phyloP scores from a whole-genome alignment of 1,140 invertebrate species.

The Musca domestica region DNA sequence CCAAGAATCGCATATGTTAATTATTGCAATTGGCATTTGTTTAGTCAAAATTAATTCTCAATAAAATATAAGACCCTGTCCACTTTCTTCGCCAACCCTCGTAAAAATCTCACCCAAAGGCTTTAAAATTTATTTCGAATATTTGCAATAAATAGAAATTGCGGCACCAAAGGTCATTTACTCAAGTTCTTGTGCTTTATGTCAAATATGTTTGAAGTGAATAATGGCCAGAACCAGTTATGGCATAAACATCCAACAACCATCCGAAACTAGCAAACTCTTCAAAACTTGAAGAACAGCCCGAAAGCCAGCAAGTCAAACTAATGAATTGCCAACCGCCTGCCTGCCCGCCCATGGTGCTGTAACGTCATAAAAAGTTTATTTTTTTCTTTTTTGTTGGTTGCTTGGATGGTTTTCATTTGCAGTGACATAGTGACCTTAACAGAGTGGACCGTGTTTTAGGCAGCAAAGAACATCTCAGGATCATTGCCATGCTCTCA shows the following conservation, averaged over 20 bases:
- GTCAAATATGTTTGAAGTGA: constrained; percentile 12
- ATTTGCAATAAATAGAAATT: background rate
- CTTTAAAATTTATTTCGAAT: too few relatives aligned
- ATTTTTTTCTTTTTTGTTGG: background rate
- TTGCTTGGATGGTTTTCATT: background rate
- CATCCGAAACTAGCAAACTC: too few relatives aligned
- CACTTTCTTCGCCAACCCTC: too few relatives aligned
- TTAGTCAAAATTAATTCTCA: too few relatives aligned
- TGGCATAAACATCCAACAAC: background rate
- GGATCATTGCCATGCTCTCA: background rate
- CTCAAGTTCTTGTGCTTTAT: background rate
- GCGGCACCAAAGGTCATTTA: constrained; percentile 10
- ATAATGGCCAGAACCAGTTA: constrained; percentile 16
- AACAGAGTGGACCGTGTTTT: background rate
- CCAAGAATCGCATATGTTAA: too few relatives aligned
- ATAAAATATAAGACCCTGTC: too few relatives aligned
- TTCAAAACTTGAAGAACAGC: too few relatives aligned
- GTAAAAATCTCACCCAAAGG: too few relatives aligned
- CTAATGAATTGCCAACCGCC: too few relatives aligned
- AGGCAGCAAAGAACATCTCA: background rate
- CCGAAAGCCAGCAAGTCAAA: too few relatives aligned
- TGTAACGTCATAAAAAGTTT: background rate
- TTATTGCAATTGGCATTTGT: too few relatives aligned
- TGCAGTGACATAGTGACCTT: constrained; percentile 15
- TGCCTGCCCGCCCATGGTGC: too few relatives aligned